These are phyloP conservation scores for Tragopan temminckii DNA, from an alignment of 2,797 vertebrate species.

Conservation along the genomic window DNA sequence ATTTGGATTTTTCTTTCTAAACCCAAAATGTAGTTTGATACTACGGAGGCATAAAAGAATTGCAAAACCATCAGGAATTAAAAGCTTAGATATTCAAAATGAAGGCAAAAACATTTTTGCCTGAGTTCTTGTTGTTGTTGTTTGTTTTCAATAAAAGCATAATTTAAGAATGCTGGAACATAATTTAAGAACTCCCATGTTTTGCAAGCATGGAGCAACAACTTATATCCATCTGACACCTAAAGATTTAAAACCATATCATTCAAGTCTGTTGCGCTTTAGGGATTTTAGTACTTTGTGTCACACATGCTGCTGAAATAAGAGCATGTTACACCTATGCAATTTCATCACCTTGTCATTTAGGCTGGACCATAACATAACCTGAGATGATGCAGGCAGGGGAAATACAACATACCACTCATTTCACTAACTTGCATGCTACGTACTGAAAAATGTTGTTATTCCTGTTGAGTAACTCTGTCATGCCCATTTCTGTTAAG, in stretches of 20 bases:
- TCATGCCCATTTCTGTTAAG: background rate
- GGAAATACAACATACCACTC: conserved; percentile 41
- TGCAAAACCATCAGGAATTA: background rate
- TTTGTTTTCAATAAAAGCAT: background rate
- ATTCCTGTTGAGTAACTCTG: conserved; percentile 20
- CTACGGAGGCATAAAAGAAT: background rate
- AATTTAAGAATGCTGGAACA: background rate
- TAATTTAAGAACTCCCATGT: background rate
- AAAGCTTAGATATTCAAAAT: background rate
- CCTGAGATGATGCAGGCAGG: conserved; percentile 45
- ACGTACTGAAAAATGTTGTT: conserved; percentile 4
- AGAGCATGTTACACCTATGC: conserved; percentile 35
- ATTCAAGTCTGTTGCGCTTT: background rate
- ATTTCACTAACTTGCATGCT: conserved; percentile 7
- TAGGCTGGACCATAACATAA: conserved; percentile 34
- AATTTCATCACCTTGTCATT: conserved; percentile 68
- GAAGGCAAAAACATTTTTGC: background rate
- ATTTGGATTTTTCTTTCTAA: background rate
- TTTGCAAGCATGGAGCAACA: conserved; percentile 4
- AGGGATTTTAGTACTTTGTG: conserved; percentile 51
- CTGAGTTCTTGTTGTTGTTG: background rate
- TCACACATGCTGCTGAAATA: conserved; percentile 36
- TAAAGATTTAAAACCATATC: conserved; percentile 25
- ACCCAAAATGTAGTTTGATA: background rate
- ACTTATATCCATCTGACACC: background rate